Evolutionary conservation across 1,140 invertebrate species (phyloP), one percentile per base, ranked within the genome.

Genomic region (Asobara japonica): DNA sequence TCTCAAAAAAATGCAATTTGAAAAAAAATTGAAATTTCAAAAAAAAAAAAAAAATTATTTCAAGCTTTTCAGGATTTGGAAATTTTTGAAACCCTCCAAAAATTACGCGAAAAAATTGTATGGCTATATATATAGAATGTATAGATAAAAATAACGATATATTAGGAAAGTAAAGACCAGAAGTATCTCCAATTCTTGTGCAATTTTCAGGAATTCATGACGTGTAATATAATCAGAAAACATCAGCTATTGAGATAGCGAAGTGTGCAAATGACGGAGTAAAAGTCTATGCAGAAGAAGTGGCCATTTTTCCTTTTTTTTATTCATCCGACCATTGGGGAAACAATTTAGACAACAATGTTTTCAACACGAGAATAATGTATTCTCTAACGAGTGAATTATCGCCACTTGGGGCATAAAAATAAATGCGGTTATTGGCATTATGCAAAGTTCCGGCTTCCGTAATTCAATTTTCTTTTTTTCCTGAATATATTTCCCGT

Each of bases 161-260:
- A 51, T 51, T 18, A 56, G 22, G 51, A 56, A 56, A 56, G 51
- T 22, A 56, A 56, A 56, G 18, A 56, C 51, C 51, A 56, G 51
- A 56, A 56, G 51, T 22, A 56, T 56, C 51, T 56, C 13, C 25
- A 56, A 10, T 22, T 25, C 51, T 56, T 56, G 51, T 56, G 51
- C 22, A 56, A 56, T 56, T 56, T 45, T 45, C 51, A 25, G 51
- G 51, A 56, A 56, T 56, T 56, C 6, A n/a, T 45, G 8, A 56
- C 25, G 20, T 22, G 51, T 27, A 27, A 56, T 36, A 11, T 56
- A 25, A 56, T 56, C 22, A 13, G 2, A 8, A 22, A 27, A 22
- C 18, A 56, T 56, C 51, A 56, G 18, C 3, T 25, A 25, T 11
- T 22, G 22, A 25, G 18, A 56, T 56, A 56, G 4, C 22, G 1